Evolutionary conservation across 1,140 invertebrate species (phyloP), one percentile per base, ranked within the genome.

Genomic region (Homalodisca vitripennis): DNA sequence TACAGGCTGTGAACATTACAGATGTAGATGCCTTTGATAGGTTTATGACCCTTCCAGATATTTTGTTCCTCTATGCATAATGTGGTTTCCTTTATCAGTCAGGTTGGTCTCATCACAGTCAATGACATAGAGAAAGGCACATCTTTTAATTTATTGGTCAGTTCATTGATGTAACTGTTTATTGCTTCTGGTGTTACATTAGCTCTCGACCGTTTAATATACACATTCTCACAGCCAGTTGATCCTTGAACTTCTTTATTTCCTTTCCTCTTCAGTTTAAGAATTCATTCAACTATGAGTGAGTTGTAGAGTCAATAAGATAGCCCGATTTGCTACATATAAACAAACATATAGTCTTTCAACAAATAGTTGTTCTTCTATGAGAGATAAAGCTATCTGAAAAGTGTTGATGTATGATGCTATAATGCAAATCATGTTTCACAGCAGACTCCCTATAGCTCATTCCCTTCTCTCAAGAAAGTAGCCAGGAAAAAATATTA

Each of bases 51-150:
- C 71, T 71, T 79, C 77, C 2, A 75, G 74, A 67, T 79, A 76
- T 72, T 79, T 79, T 30, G 64, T 70, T 14, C 73, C 74, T 64
- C 75, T 73, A 47, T 75, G 75, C 57, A 70, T 71, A 20, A 78
- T 69, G 30, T 70, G 57, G 69, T 74, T 75, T 66, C 73, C 68
- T 13, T 70, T 75, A 27, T 76, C 76, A 10, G 34, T 6, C 6
- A 41, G 34, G 74, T 80, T 80, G 3, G 79, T 81, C 71, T 79
- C 76, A 65, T 80, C 80, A 68, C 76, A 80, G 70, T 80, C 80
- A 22, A 74, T 68, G 67, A 77, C 71, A 69, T 65, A 65, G 63
- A 65, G 17, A 31, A 34, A 65, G 63, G 71, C 66, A 60, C 3
- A 30, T 65, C 67, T 62, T 74, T 71, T 53, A 73, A 65, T 26